These are phyloP conservation scores for Siniperca knerii DNA, from an alignment of 2,113 vertebrate species.

Conservation along the genomic window DNA sequence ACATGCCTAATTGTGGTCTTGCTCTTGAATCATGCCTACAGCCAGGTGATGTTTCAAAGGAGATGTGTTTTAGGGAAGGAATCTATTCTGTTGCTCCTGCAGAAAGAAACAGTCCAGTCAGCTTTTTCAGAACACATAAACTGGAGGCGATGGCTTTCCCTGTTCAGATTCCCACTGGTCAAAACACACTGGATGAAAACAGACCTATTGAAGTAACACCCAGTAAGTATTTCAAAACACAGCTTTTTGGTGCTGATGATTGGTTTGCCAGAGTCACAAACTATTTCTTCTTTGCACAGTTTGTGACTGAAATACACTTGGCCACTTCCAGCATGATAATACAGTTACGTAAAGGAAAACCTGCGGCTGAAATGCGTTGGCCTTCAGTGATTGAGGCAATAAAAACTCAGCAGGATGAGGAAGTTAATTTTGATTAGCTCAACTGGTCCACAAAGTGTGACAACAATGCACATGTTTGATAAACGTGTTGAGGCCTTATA, in stretches of 20 bases:
- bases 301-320: conserved; percentile 42
- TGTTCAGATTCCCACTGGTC: conserved; percentile 40
- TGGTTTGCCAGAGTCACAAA: conserved; percentile 50
- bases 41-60: background rate
- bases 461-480: conserved; percentile 34
- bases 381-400: conserved; percentile 31
- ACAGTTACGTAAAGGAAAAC: conserved; percentile 38
- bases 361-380: conserved; percentile 55
- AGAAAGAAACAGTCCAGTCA: conserved; percentile 38
- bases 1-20: background rate
- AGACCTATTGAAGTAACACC: conserved; percentile 25
- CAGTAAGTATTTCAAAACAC: conserved; percentile 44
- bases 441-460: conserved; percentile 48
- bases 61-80: background rate
- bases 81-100: background rate
- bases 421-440: conserved; percentile 12
- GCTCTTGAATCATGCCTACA: background rate
- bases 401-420: conserved; percentile 48
- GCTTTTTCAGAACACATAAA: conserved; percentile 40
- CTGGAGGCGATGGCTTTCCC: conserved; percentile 46
- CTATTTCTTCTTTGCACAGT: conserved; percentile 53
- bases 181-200: conserved; percentile 42
- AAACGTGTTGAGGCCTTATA: conserved; percentile 34
- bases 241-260: conserved; percentile 38
- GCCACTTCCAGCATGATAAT: conserved; percentile 39